Conservation (phyloP, 92 coral and sea anemone species). For the Micromussa lordhowensis region DNA sequence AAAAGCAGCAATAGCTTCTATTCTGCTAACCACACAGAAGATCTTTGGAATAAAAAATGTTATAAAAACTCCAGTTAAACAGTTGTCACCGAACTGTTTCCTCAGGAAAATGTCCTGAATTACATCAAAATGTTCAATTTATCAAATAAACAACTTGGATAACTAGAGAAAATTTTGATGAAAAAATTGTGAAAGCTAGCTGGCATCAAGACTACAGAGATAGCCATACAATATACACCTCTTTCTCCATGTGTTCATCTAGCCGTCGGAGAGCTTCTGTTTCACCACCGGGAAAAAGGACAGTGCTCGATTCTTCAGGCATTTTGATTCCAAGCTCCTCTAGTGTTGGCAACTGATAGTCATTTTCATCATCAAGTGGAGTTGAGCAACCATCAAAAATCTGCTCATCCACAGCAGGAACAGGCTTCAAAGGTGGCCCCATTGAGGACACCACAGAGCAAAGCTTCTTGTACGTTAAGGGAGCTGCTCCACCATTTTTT, state of each 20-base stretch:
- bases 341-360: slow-evolving; percentile 60
- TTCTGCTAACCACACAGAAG: no score
- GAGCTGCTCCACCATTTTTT: slow-evolving; percentile 68
- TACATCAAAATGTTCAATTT: no score
- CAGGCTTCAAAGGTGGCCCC: slow-evolving; percentile 62
- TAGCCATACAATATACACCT: slow-evolving; percentile 22
- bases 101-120: no score
- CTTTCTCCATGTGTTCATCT: slow-evolving; percentile 65
- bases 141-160: no score
- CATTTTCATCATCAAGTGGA: slow-evolving; percentile 37
- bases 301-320: slow-evolving; percentile 51
- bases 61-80: no score
- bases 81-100: no score
- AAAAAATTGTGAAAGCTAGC: no score
- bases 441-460: slow-evolving; percentile 63
- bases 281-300: slow-evolving; percentile 73
- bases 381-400: slow-evolving; percentile 49
- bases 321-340: slow-evolving; percentile 62
- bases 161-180: no score
- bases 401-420: slow-evolving; percentile 53
- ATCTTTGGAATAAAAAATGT: no score
- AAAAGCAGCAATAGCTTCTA: no score
- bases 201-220: background rate
- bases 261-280: slow-evolving; percentile 70
- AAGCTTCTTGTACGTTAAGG: slow-evolving; percentile 64